These are phyloP conservation scores for Polyommatus iphigenia DNA, from an alignment of 2,888 invertebrate species.

Conservation along the genomic window DNA sequence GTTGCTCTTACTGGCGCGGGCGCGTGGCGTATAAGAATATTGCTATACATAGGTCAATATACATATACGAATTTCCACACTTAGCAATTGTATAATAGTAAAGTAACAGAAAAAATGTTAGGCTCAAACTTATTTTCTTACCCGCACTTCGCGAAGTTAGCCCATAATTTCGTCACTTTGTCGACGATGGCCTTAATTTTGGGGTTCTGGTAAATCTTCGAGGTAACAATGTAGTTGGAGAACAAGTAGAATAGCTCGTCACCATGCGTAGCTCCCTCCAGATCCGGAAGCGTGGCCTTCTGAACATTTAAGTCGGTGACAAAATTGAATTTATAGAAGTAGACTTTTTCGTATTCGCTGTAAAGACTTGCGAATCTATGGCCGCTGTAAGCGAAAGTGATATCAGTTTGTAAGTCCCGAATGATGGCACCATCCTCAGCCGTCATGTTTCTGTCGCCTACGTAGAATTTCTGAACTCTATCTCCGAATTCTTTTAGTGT, in stretches of 20 bases:
- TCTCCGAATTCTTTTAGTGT: slow-evolving; percentile 43
- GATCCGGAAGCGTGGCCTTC: slow-evolving; percentile 38
- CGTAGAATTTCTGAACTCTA: slow-evolving; percentile 46
- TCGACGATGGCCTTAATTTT: slow-evolving; percentile 49
- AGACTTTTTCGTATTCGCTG: slow-evolving; percentile 37
- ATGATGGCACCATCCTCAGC: slow-evolving; percentile 41
- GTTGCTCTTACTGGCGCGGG: too few relatives aligned
- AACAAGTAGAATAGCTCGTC: slow-evolving; percentile 64
- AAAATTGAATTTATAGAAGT: slow-evolving; percentile 46
- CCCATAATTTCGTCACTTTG: slow-evolving; percentile 60
- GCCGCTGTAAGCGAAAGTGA: slow-evolving; percentile 44
- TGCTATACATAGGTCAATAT: background rate
- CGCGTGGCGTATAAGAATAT: too few relatives aligned
- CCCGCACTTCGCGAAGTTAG: slow-evolving; percentile 65
- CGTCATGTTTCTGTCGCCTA: slow-evolving; percentile 43
- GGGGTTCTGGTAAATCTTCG: slow-evolving; percentile 49
- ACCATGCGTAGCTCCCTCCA: slow-evolving; percentile 57
- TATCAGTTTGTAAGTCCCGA: slow-evolving; percentile 42
- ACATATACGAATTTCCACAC: too few relatives aligned
- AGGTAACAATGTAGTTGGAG: slow-evolving; percentile 49
- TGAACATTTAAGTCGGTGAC: slow-evolving; percentile 47
- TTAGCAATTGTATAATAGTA: too few relatives aligned
- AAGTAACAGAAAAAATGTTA: background rate
- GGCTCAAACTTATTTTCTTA: slow-evolving; percentile 43
- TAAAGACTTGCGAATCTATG: slow-evolving; percentile 45